phyloP scores from a whole-genome alignment of 2,113 vertebrate genomes.

The Corythaixoides concolor region DNA sequence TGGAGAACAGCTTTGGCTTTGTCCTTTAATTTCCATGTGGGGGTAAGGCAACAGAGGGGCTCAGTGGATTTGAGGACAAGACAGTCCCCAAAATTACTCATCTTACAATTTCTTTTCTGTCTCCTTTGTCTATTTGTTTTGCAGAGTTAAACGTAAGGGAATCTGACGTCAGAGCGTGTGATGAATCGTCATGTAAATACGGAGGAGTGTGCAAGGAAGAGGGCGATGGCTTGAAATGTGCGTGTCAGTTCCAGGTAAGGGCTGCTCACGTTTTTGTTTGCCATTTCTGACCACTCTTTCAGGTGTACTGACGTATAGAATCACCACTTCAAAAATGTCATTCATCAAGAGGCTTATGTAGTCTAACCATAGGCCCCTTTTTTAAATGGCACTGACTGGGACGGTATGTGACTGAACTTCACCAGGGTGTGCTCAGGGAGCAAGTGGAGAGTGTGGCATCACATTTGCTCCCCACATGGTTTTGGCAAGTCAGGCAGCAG shows the following conservation, averaged over 20 bases:
- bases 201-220: constrained; percentile 92
- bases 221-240: constrained; percentile 87
- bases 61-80: neutral
- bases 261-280: neutral
- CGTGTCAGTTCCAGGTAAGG: constrained; percentile 94
- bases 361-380: neutral
- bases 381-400: neutral
- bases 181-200: constrained; percentile 89
- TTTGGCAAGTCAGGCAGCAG: neutral
- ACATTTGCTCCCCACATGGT: accelerated
- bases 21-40: neutral
- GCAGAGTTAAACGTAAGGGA: constrained; percentile 89
- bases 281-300: neutral
- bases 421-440: neutral
- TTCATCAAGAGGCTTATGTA: neutral
- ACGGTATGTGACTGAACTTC: neutral
- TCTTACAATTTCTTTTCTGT: neutral
- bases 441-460: neutral
- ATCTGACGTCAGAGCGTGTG: constrained; percentile 85
- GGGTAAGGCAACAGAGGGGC: neutral
- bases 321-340: accelerated
- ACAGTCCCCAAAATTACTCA: neutral
- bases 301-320: neutral
- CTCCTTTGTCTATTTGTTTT: neutral
- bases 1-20: neutral